These are phyloP conservation scores for Monodelphis domestica DNA, from an alignment of 2,797 vertebrate genomes.

Conservation along the genomic window DNA sequence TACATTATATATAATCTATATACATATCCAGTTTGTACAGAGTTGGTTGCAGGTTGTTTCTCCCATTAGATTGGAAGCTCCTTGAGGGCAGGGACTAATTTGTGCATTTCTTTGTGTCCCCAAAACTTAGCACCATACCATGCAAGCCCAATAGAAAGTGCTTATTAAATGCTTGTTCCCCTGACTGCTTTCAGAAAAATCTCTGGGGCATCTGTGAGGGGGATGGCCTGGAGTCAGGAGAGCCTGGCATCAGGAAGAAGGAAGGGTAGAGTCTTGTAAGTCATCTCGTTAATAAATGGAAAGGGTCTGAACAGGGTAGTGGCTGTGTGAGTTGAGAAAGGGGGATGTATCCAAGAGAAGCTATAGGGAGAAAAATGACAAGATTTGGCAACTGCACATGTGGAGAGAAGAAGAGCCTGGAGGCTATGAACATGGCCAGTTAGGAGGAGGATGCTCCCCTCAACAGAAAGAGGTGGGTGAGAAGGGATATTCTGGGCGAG, in stretches of 20 bases:
- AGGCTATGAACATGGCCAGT: neutral
- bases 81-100: neutral
- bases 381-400: neutral
- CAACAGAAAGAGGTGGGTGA: neutral
- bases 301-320: neutral
- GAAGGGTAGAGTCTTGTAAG: neutral
- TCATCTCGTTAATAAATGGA: neutral
- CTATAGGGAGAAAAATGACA: neutral
- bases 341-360: neutral
- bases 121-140: neutral
- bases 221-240: neutral
- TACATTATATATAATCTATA: neutral
- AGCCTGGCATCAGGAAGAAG: neutral
- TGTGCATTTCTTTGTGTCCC: neutral
- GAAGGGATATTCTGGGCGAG: neutral
- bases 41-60: neutral
- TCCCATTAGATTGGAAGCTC: neutral
- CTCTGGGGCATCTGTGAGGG: neutral
- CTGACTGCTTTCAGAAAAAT: neutral
- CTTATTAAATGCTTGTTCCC: no score
- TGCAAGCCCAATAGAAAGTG: no score
- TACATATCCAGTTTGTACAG: neutral
- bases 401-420: neutral
- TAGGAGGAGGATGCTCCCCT: neutral
- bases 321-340: neutral